These are phyloP conservation scores for Lasioglossum zephyrum DNA, from an alignment of 2,888 invertebrate genomes.

Conservation along the genomic window DNA sequence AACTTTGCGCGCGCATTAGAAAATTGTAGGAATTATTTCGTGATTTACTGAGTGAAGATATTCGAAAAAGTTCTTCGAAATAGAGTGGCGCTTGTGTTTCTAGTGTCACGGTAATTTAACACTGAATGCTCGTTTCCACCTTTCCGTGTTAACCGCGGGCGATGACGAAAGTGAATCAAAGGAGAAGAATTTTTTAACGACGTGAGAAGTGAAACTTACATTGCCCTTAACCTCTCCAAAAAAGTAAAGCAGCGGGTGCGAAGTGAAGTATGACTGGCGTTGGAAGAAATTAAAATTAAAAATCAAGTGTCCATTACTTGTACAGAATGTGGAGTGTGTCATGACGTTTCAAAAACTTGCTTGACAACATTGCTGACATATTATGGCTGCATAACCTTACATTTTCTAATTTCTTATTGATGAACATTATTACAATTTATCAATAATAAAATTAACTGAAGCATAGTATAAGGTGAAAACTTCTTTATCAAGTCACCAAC, in stretches of 20 bases:
- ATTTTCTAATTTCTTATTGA: too few relatives aligned
- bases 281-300: neutral
- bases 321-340: neutral
- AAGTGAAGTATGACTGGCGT: neutral
- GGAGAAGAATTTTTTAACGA: constrained; percentile 29
- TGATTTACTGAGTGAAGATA: neutral
- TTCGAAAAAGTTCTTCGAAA: neutral
- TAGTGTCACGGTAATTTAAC: constrained; percentile 32
- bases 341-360: neutral
- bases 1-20: neutral
- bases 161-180: neutral
- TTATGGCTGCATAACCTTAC: too few relatives aligned
- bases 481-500: neutral
- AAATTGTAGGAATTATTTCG: neutral
- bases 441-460: neutral
- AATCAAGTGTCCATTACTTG: neutral
- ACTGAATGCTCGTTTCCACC: constrained; percentile 28
- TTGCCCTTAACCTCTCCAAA: constrained; percentile 9
- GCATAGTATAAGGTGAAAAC: neutral
- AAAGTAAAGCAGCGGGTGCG: neutral
- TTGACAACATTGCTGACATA: neutral
- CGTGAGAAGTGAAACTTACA: constrained; percentile 8
- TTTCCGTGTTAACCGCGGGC: neutral
- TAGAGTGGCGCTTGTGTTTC: constrained; percentile 22
- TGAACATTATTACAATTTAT: too few relatives aligned